These are phyloP conservation scores for Pediacus dermestoides DNA, from an alignment of 2,888 invertebrate genomes.

Conservation along the genomic window DNA sequence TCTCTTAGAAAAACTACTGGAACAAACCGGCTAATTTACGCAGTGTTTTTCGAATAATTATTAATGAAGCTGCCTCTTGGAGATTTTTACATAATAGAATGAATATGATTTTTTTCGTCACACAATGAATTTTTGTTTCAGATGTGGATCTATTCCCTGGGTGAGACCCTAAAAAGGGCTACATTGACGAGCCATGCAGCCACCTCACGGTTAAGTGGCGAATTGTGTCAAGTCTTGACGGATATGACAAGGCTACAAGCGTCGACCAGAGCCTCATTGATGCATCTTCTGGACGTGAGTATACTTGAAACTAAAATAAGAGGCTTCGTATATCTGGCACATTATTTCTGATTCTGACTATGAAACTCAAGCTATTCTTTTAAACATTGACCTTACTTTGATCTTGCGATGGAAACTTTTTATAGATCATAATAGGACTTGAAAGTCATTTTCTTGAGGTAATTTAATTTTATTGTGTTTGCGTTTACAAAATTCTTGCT, in stretches of 20 bases:
- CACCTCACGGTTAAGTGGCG: conserved; percentile 52
- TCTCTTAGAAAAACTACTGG: no score
- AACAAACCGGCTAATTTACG: no score
- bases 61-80: background rate
- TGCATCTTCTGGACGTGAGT: conserved; percentile 61
- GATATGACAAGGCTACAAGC: conserved; percentile 58
- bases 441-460: no score
- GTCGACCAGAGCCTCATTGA: conserved; percentile 55
- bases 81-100: conserved; percentile 2
- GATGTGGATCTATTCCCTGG: conserved; percentile 63
- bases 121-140: conserved; percentile 40
- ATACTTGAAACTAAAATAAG: conserved; percentile 2
- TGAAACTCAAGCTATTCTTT: background rate
- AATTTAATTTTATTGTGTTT: no score
- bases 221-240: conserved; percentile 53
- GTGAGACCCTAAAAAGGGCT: conserved; percentile 55
- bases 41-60: no score
- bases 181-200: conserved; percentile 48
- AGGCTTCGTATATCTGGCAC: conserved; percentile 1
- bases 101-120: conserved; percentile 1
- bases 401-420: no score
- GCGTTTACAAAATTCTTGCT: no score
- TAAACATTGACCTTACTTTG: background rate
- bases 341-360: background rate
- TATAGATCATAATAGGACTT: no score